Evolutionary conservation across 2,797 vertebrate genomes (phyloP), one percentile per base, ranked within the genome.

Genomic region (Gadopsis bispinosus): DNA sequence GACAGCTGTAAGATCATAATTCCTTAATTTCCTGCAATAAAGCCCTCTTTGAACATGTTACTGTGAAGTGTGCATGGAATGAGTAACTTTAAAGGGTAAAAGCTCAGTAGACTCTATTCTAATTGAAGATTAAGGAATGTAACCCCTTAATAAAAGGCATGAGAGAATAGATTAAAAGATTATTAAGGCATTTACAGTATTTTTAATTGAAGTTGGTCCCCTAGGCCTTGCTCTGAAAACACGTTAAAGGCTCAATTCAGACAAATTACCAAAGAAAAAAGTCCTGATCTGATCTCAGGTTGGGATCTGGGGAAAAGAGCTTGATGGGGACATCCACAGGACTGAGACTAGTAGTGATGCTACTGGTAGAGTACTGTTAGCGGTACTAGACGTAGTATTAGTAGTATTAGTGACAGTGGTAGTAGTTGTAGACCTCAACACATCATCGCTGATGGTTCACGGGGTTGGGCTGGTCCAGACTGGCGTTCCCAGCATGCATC

Each of bases 11-110:
- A 16, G 17, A 70, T 61, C 3, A n/a, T 39, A 20, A 62, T 48
- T 16, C 20, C 37, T 63, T 31, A 29, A 43, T 35, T 26, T 1
- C 37, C 39, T 17, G 55, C 47, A 26, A 58, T 19, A 51, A 80
- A 59, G 50, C 31, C 11, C 19, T 61, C 16, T 66, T 19, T 31
- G 31, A 70, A 16, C 20, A 1, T 14, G 64, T 69, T 7, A 59
- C 8, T 14, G 26, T 87, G 79, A 90, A 89, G 87, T 91, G 61
- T 80, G 66, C 31, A 81, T 66, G 77, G 62, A 84, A 75, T 51
- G 50, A 81, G 31, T 70, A 43, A 77, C n/a, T 51, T 73, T 56
- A 29, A 60, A 13, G 12, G 9, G 19, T 14, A 35, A 62, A 79
- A 70, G 13, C 19, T 75, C 14, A 51, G 37, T 58, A 54, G 8